A percentile compares a stretch with the other conserved stretches of the same genome.
These are phyloP conservation scores for Amphiduros pacificus DNA, from an alignment of 2,888 invertebrate species.

Conservation along the genomic window DNA sequence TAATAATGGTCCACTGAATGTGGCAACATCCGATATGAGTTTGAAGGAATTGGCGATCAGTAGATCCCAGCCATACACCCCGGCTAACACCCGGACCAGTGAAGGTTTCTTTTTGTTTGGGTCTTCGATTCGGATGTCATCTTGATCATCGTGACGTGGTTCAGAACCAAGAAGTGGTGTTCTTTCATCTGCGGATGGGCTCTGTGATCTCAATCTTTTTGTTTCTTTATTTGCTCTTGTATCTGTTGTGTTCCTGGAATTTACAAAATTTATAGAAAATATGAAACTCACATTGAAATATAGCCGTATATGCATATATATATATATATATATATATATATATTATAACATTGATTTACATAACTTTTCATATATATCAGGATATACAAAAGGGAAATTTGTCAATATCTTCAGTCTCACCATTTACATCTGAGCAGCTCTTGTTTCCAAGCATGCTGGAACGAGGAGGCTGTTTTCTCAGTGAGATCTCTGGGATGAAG, in stretches of 20 bases:
- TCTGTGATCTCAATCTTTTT: no score
- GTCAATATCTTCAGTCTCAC: no score
- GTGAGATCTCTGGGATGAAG: not conserved
- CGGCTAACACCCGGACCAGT: slow-evolving; percentile 36
- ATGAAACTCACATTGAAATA: no score
- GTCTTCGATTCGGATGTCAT: not conserved
- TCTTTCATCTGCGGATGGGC: no score
- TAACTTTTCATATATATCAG: no score
- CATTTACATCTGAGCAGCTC: not conserved
- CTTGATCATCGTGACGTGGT: not conserved
- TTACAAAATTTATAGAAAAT: no score
- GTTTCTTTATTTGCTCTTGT: no score
- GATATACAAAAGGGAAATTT: no score
- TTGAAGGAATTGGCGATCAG: slow-evolving; percentile 26
- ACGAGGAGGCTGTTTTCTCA: not conserved
- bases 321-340: no score
- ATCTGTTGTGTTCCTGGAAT: no score
- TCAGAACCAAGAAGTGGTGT: not conserved
- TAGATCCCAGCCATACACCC: slow-evolving; percentile 37
- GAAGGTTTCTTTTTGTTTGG: slow-evolving; percentile 32
- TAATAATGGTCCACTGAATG: slow-evolving; percentile 15
- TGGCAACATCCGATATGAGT: slow-evolving; percentile 12
- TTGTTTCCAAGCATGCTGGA: not conserved
- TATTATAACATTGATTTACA: no score
- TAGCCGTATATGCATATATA: no score